Conservation (phyloP, 2,797 vertebrate genomes). For the Takifugu ocellatus region DNA sequence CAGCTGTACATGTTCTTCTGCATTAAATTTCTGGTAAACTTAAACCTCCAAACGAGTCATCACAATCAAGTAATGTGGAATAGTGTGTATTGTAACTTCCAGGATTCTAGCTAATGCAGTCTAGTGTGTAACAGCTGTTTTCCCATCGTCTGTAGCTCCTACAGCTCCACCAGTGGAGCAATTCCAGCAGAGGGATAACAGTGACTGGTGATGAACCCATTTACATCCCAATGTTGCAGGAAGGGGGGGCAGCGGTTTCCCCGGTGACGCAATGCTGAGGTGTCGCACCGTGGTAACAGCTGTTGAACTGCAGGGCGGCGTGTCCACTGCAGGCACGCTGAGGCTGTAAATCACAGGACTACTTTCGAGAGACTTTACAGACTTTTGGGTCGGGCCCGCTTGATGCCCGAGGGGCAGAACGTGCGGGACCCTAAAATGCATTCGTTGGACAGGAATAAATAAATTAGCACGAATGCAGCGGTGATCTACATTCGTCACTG, state of each 20-base stretch:
- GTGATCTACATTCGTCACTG: too few relatives aligned
- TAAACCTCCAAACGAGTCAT: too few relatives aligned
- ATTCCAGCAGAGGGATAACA: conserved; percentile 15
- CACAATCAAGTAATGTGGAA: too few relatives aligned
- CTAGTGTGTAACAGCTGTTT: neutral
- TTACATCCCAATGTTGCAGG: conserved; percentile 29
- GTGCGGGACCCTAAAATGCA: too few relatives aligned
- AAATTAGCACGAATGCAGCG: neutral
- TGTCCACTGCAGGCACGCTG: conserved; percentile 52
- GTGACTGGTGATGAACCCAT: conserved; percentile 38
- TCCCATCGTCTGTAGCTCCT: neutral
- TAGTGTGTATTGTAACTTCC: too few relatives aligned
- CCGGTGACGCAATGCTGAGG: conserved; percentile 46
- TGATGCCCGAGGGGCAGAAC: too few relatives aligned
- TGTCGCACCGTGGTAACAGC: conserved; percentile 55
- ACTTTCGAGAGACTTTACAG: conserved; percentile 47
- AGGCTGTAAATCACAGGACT: conserved; percentile 58
- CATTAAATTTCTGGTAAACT: neutral
- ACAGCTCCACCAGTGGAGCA: conserved; percentile 14
- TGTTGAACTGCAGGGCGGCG: conserved; percentile 43
- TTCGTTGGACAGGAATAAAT: conserved; percentile 5
- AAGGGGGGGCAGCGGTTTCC: conserved; percentile 28
- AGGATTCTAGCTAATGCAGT: neutral
- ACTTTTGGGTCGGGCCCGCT: conserved; percentile 14
- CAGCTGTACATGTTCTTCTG: neutral